Evolutionary conservation across 2,888 invertebrate genomes (phyloP), one percentile per base, ranked within the genome.

Genomic region (Pseudanteris insignis): DNA sequence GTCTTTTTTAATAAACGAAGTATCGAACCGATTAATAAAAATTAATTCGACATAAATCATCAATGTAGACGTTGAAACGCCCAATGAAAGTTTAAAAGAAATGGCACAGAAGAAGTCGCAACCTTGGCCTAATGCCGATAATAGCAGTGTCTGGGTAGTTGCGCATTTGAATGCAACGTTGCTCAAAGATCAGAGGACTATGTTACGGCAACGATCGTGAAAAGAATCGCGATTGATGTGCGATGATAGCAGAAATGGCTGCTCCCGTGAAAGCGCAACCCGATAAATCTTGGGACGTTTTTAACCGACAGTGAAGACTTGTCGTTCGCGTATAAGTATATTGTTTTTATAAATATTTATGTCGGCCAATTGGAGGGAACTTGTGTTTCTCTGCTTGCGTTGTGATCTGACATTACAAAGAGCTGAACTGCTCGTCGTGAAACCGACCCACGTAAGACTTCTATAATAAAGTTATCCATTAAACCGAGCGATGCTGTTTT

Each of bases 331-430:
- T 75, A 76, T 76, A 75, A 75, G 75, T 70, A 72, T 72, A 70
- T 70, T 69, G 70, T 73, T 76, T 76, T 74, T 73, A 75, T 76
- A 73, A 75, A 76, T 76, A 76, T 75, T 72, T 72, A 75, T 75
- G 70, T 58, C 29, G 67, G 66, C 67, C 72, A 72, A 72, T 72
- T 72, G 72, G 67, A 67, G 63, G 63, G 63, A 66, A 69, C 64
- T 69, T 67, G 63, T 66, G 59, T 33, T 51, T 41, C 26, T 55
- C 40, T 30, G 34, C 8, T 30, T 41, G 53, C 37, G 47, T 57
- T 60, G 63, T 57, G 63, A 60, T 65, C 57, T 55, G 46, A 48
- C 47, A 48, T 44, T 43, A 36, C 51, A 59, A 53, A 55, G 61
- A 62, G 40, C 53, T 43, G 28, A 24, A 33, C 28, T 61, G 50